A percentile compares a stretch with the other conserved stretches of the same genome.
Evolutionary conservation across 2,113 vertebrate genomes (phyloP).

Genomic region (Anolis carolinensis): DNA sequence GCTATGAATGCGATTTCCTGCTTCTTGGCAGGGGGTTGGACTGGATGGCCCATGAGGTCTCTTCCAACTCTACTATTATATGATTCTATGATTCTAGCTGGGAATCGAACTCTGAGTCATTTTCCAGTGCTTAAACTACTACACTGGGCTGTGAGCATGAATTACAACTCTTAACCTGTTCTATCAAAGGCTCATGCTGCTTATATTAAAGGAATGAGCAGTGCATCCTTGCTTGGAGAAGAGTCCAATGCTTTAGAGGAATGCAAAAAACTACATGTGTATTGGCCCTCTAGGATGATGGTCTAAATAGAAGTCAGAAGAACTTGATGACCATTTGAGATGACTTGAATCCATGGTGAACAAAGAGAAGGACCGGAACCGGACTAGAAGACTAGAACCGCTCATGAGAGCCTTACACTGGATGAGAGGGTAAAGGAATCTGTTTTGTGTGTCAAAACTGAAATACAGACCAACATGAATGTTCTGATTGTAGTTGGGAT

Average conservation of each 20-base stretch:
- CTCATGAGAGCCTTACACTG: neutral
- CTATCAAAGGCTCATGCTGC: no score
- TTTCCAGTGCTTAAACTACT: no score
- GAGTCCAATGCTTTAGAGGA: neutral
- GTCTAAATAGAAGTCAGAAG: neutral
- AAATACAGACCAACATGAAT: neutral
- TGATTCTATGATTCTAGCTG: no score
- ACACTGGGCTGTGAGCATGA: no score
- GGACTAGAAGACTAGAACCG: neutral
- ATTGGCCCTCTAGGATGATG: neutral
- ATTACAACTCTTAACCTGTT: no score
- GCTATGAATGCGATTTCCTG: no score
- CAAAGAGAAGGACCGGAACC: neutral
- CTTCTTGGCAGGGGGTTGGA: no score
- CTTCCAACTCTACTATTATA: no score
- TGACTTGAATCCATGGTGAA: neutral
- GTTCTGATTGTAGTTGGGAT: neutral
- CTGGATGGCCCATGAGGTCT: no score
- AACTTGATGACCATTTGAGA: neutral
- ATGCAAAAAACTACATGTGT: neutral
- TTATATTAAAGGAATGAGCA: neutral
- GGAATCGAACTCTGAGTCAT: no score
- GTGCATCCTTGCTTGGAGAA: neutral
- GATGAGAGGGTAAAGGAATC: neutral
- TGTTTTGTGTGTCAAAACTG: neutral